These are phyloP conservation scores for Thereva nobilitata DNA, from an alignment of 2,888 invertebrate species.

Conservation along the genomic window DNA sequence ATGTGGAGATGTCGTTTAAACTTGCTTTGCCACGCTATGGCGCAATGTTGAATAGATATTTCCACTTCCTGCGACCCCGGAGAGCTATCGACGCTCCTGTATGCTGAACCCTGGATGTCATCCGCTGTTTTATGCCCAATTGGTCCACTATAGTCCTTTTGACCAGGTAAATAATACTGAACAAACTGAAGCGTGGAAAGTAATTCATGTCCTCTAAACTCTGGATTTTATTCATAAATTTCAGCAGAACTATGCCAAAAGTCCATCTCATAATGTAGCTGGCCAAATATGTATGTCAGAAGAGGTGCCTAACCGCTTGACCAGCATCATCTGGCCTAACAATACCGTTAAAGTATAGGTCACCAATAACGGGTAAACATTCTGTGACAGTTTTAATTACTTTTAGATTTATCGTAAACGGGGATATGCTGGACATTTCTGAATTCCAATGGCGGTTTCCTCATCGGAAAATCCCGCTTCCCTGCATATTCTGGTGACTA, in stretches of 20 bases:
- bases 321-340: conserved; percentile 14
- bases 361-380: conserved; percentile 35
- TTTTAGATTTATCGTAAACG: conserved; percentile 38
- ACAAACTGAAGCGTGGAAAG: too few relatives aligned
- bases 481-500: conserved; percentile 16
- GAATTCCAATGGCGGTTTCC: conserved; percentile 20
- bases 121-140: too few relatives aligned
- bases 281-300: conserved; percentile 22
- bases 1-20: too few relatives aligned
- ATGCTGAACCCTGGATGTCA: too few relatives aligned
- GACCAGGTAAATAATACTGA: too few relatives aligned
- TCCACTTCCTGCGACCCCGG: too few relatives aligned
- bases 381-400: conserved; percentile 40
- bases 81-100: too few relatives aligned
- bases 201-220: too few relatives aligned
- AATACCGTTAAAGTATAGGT: conserved; percentile 14
- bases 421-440: conserved; percentile 15
- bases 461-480: conserved; percentile 9
- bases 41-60: too few relatives aligned
- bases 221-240: too few relatives aligned
- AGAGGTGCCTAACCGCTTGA: conserved; percentile 16
- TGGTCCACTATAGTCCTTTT: too few relatives aligned
- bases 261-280: conserved; percentile 22
- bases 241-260: background rate
- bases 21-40: too few relatives aligned